A percentile compares a stretch with the other conserved stretches of the same genome.
These are phyloP conservation scores for Galbula dea DNA, from an alignment of 2,113 vertebrate species.

Conservation along the genomic window DNA sequence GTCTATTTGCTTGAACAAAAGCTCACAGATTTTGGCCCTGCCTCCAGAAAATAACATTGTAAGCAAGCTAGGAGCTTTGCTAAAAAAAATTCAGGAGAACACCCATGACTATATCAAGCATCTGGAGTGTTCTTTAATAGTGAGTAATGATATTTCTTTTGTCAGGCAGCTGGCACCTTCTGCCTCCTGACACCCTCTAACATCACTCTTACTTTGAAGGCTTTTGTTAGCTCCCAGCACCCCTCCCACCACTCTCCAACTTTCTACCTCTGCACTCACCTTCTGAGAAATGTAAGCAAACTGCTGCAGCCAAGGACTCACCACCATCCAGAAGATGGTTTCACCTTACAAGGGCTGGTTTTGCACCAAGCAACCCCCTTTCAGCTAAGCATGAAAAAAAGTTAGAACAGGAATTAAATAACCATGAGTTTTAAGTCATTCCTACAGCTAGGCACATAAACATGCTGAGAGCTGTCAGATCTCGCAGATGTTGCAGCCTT, in stretches of 20 bases:
- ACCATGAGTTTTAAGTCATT: not conserved
- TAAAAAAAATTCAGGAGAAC: slow-evolving; percentile 30
- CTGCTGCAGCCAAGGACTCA: not conserved
- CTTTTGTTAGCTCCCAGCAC: slow-evolving; percentile 34
- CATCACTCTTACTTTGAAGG: slow-evolving; percentile 62
- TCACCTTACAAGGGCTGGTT: not conserved
- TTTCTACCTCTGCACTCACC: not conserved
- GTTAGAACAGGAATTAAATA: not conserved
- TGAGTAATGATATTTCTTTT: slow-evolving; percentile 67
- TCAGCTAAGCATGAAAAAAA: not conserved
- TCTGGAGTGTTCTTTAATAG: slow-evolving; percentile 64
- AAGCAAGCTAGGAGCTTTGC: not conserved
- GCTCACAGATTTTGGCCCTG: not conserved
- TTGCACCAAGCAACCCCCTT: not conserved
- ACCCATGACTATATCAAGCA: slow-evolving; percentile 57
- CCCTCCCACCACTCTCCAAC: slow-evolving; percentile 6
- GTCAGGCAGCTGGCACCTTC: slow-evolving; percentile 68
- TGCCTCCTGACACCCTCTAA: slow-evolving; percentile 49
- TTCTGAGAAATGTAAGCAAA: not conserved
- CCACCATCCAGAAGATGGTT: not conserved
- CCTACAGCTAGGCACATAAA: not conserved
- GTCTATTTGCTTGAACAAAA: slow-evolving; percentile 8
- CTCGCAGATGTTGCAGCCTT: not conserved
- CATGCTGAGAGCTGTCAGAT: not conserved
- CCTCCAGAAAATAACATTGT: not conserved